A percentile compares a stretch with the other conserved stretches of the same genome.
Evolutionary conservation across 1,140 invertebrate genomes (phyloP).

Genomic region (Diploscapter pachys): DNA sequence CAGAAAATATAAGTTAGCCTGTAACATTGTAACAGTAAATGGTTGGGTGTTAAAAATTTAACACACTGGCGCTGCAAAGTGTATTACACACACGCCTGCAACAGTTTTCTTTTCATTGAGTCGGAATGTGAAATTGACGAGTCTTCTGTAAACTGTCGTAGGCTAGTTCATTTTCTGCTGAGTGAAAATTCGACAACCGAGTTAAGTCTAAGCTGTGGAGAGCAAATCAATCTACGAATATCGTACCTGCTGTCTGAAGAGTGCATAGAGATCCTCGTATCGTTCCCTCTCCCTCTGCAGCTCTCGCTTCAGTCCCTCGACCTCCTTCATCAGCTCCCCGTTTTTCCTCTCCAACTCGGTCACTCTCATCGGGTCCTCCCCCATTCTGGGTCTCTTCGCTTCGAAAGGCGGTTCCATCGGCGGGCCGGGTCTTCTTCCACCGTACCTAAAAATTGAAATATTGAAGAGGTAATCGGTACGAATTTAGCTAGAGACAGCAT

Average conservation of each 20-base stretch:
- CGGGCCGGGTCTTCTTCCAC: conserved; percentile 13
- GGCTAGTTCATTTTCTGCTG: no score
- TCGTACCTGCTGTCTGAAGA: conserved; percentile 34
- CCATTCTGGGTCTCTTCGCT: conserved; percentile 8
- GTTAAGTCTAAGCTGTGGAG: no score
- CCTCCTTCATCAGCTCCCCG: conserved; percentile 45
- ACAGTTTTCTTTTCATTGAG: no score
- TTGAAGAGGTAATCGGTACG: background rate
- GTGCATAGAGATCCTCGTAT: conserved; percentile 42
- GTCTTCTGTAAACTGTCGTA: no score
- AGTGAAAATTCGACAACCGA: no score
- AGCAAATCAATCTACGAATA: no score
- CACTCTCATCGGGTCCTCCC: conserved; percentile 24
- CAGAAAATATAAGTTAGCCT: no score
- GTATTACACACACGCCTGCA: no score
- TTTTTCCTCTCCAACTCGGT: conserved; percentile 46
- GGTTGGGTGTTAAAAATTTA: no score
- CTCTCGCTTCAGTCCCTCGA: conserved; percentile 48
- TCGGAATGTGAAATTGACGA: no score
- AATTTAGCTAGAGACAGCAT: background rate
- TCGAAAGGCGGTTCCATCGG: conserved; percentile 21
- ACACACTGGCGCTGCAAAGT: no score
- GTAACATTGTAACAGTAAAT: no score
- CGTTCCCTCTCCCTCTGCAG: conserved; percentile 47
- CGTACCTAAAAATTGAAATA: background rate